These are phyloP conservation scores for Eolophus roseicapilla DNA, from an alignment of 2,113 vertebrate species.

Conservation along the genomic window DNA sequence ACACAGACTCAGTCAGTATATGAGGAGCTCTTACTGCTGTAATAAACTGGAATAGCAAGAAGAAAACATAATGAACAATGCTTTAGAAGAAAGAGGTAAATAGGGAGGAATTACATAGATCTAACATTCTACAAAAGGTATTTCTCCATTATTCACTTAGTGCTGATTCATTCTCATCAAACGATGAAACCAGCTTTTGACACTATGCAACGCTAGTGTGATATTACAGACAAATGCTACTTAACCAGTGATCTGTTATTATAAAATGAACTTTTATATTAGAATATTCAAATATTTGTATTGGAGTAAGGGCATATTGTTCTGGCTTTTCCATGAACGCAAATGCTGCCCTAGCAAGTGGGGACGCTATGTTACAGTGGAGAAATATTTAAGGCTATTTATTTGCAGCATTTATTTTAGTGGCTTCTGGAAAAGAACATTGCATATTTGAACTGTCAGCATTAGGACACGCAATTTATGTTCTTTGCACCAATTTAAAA, in stretches of 20 bases:
- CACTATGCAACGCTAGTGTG: conserved; percentile 21
- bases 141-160: neutral
- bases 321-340: neutral
- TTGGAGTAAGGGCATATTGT: neutral
- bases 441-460: conserved; percentile 22
- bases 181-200: conserved; percentile 56
- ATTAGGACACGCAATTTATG: conserved; percentile 32
- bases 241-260: neutral
- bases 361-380: neutral
- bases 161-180: conserved; percentile 36
- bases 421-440: neutral
- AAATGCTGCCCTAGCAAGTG: neutral
- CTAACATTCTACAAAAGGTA: neutral
- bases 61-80: neutral
- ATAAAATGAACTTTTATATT: neutral
- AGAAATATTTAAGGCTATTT: neutral
- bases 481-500: conserved; percentile 7
- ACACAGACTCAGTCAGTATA: neutral
- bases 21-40: neutral
- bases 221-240: conserved; percentile 49
- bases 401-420: conserved; percentile 10
- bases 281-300: neutral
- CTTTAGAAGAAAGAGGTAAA: neutral
- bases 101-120: neutral
- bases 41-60: neutral